These are phyloP conservation scores for Platysteira castanea DNA, from an alignment of 2,113 vertebrate species.

Conservation along the genomic window DNA sequence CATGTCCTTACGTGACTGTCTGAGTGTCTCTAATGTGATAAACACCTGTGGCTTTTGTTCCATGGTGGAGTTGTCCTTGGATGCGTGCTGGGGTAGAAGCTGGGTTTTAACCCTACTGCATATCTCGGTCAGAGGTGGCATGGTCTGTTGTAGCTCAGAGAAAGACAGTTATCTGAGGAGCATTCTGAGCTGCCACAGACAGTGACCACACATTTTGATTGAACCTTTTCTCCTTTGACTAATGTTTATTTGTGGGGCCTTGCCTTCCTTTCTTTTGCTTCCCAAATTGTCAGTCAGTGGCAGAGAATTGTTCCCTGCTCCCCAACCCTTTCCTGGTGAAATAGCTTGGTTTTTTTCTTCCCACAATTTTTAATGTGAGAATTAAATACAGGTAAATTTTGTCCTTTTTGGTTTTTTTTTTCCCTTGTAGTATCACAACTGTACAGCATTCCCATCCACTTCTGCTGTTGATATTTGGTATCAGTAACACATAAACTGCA, in stretches of 20 bases:
- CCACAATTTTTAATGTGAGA: not conserved
- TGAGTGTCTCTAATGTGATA: not conserved
- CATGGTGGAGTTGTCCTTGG: accelerated
- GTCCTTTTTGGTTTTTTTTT: not conserved
- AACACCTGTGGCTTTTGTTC: not conserved
- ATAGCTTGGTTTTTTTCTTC: not conserved
- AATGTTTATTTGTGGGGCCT: not conserved
- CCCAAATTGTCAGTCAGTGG: not conserved
- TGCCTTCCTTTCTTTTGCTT: not conserved
- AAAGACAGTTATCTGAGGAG: no score
- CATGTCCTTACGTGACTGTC: not conserved
- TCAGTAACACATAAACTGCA: accelerated
- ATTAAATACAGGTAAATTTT: not conserved
- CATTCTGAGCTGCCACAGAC: no score
- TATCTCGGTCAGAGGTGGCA: accelerated
- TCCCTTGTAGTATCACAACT: accelerated
- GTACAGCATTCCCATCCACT: not conserved
- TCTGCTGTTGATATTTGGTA: not conserved
- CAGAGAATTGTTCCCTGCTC: not conserved
- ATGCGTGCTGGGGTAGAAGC: not conserved
- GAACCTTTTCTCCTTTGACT: not conserved
- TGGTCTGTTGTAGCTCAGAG: not conserved
- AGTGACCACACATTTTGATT: accelerated
- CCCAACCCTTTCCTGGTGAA: not conserved
- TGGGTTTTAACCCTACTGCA: accelerated